A percentile compares a stretch with the other conserved stretches of the same genome.
phyloP scores from a whole-genome alignment of 2,797 vertebrate species.

The Microctenopoma stevenorrisi region DNA sequence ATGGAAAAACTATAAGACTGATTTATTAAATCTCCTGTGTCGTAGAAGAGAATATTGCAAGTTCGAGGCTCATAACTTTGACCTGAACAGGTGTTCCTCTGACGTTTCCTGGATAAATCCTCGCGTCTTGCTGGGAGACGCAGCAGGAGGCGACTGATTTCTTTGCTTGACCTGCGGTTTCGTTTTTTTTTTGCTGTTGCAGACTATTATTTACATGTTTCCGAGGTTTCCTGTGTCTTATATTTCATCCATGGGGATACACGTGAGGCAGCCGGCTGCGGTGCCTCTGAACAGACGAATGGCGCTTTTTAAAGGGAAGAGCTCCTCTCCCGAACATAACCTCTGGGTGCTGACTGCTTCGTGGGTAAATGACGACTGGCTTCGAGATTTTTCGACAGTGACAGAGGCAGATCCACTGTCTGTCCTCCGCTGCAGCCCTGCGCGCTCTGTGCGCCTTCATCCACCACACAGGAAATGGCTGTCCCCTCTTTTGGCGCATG shows the following conservation, averaged over 20 bases:
- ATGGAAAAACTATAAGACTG: no score
- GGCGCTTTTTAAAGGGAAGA: neutral
- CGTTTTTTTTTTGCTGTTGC: neutral
- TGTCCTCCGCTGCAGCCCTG: slow-evolving; percentile 64
- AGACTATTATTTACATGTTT: slow-evolving; percentile 2
- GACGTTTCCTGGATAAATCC: slow-evolving; percentile 25
- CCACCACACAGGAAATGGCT: slow-evolving; percentile 80
- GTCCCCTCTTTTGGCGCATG: slow-evolving; percentile 50
- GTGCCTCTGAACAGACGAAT: neutral
- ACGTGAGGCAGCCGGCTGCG: neutral
- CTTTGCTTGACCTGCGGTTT: slow-evolving; percentile 15
- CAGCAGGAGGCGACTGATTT: neutral
- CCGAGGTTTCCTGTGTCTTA: slow-evolving; percentile 4
- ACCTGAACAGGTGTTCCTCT: slow-evolving; percentile 48
- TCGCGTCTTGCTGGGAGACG: slow-evolving; percentile 9
- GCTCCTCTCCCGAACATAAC: neutral
- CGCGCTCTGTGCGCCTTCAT: slow-evolving; percentile 54
- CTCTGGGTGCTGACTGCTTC: neutral
- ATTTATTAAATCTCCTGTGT: neutral
- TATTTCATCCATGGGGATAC: neutral
- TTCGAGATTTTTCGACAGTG: neutral
- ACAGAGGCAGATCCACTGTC: slow-evolving; percentile 45
- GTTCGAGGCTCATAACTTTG: neutral
- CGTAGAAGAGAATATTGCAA: neutral
- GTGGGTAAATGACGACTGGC: no score